Percentiles rank a stretch among this genome's conserved stretches.
These are phyloP conservation scores for Channa argus DNA, from an alignment of 2,113 vertebrate genomes.

Conservation along the genomic window DNA sequence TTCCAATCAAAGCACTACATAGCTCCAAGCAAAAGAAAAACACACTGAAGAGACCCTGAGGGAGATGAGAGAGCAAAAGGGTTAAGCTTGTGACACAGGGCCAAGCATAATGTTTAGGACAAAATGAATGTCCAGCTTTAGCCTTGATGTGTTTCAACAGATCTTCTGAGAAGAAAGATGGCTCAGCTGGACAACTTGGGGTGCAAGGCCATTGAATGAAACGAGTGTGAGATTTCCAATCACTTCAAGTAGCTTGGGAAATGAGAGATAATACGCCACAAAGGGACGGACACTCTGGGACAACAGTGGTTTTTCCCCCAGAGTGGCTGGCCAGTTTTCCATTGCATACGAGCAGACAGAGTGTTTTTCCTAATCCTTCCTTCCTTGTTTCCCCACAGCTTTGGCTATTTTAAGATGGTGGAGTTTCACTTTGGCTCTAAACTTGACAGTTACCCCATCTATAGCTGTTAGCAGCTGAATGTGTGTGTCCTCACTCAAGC, in stretches of 20 bases:
- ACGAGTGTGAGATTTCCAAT: constrained; percentile 52
- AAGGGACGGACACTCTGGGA: constrained; percentile 42
- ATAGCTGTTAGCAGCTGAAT: constrained; percentile 21
- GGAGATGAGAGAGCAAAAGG: constrained; percentile 44
- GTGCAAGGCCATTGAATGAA: constrained; percentile 28
- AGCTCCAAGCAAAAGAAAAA: constrained; percentile 51
- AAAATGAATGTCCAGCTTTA: constrained; percentile 69
- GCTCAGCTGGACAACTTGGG: constrained; percentile 57
- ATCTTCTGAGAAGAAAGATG: constrained; percentile 56
- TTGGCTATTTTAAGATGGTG: constrained; percentile 64
- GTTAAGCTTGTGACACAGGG: constrained; percentile 56
- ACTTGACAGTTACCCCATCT: constrained; percentile 53
- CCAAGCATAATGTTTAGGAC: constrained; percentile 64
- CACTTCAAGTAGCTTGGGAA: constrained; percentile 51
- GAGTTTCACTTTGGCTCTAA: constrained; percentile 50
- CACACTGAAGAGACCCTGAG: constrained; percentile 38
- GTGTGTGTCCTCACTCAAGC: neutral
- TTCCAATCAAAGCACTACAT: constrained; percentile 49
- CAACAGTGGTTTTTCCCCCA: constrained; percentile 46
- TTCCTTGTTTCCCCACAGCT: constrained; percentile 57
- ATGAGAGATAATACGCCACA: constrained; percentile 51
- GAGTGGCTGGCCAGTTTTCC: constrained; percentile 59
- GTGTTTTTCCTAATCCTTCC: constrained; percentile 62
- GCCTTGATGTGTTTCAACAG: constrained; percentile 59
- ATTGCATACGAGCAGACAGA: constrained; percentile 55